Evolutionary conservation across 2,797 vertebrate genomes (phyloP).

Genomic region (Carduelis carduelis): DNA sequence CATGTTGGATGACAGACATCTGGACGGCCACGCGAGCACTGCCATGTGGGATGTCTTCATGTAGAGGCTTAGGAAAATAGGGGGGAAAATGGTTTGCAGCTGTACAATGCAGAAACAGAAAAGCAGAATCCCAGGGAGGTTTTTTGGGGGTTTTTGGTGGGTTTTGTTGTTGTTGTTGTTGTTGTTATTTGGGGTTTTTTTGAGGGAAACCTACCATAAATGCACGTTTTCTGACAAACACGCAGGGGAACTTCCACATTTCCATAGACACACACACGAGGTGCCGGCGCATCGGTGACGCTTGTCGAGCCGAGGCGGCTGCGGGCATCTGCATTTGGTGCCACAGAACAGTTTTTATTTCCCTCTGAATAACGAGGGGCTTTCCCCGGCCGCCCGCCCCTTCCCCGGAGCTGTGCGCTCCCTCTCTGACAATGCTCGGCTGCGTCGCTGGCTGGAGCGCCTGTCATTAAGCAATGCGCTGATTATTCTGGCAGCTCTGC

Average conservation of each 20-base stretch:
- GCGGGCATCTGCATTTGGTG: neutral
- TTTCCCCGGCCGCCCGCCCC: neutral
- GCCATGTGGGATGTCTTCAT: neutral
- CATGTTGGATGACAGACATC: neutral
- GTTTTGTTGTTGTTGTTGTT: no score
- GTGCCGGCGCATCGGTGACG: accelerated
- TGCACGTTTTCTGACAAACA: neutral
- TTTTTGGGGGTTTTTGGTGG: no score
- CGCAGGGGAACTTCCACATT: neutral
- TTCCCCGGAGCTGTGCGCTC: neutral
- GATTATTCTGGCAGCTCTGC: constrained; percentile 72
- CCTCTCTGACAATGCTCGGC: constrained; percentile 53
- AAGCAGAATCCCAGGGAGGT: neutral
- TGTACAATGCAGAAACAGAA: neutral
- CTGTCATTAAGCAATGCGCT: constrained; percentile 69
- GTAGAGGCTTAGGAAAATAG: neutral
- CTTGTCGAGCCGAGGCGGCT: neutral
- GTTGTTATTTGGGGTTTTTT: accelerated
- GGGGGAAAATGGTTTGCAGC: accelerated
- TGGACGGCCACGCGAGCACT: neutral
- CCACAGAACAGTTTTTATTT: neutral
- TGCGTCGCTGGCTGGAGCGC: constrained; percentile 21
- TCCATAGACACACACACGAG: accelerated
- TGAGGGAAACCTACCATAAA: neutral
- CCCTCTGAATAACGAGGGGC: constrained; percentile 1